phyloP scores from a whole-genome alignment of 35 echinoderm and acorn worm genomes.

The Hemicentrotus pulcherrimus region DNA sequence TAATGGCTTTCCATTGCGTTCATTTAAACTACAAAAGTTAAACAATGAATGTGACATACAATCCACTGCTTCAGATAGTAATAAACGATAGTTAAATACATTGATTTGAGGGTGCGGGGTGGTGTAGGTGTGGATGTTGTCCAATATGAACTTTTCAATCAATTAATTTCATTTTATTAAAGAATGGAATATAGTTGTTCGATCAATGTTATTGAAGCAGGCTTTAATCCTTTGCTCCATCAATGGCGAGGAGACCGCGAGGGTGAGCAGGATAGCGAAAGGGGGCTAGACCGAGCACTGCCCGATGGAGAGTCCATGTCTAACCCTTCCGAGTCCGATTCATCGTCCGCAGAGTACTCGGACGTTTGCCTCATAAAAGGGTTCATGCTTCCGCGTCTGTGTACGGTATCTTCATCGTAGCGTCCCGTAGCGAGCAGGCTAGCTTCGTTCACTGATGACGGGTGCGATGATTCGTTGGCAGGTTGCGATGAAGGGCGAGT shows the following conservation, averaged over 20 bases:
- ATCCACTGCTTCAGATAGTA: no score
- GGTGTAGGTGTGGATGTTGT: no score
- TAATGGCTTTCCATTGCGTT: no score
- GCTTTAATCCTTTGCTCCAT: neutral
- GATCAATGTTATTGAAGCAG: no score
- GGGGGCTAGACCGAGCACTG: conserved; percentile 38
- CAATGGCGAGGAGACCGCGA: neutral
- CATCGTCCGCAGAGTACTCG: neutral
- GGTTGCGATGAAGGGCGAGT: neutral
- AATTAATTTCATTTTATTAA: no score
- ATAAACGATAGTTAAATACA: no score
- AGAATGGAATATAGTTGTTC: no score
- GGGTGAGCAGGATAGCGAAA: conserved; percentile 12
- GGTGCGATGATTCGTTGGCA: neutral
- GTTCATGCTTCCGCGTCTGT: neutral
- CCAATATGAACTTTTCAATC: no score
- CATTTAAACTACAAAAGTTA: no score
- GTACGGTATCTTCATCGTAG: neutral
- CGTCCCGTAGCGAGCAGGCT: neutral
- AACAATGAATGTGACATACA: no score
- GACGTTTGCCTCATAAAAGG: neutral
- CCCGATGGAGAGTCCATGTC: conserved; percentile 11
- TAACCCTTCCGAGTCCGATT: conserved; percentile 11
- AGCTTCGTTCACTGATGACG: neutral
- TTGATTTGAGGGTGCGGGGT: no score